Evolutionary conservation across 2,797 vertebrate species (phyloP), one percentile per base, ranked within the genome.

Genomic region (Sebastes matsubarae): DNA sequence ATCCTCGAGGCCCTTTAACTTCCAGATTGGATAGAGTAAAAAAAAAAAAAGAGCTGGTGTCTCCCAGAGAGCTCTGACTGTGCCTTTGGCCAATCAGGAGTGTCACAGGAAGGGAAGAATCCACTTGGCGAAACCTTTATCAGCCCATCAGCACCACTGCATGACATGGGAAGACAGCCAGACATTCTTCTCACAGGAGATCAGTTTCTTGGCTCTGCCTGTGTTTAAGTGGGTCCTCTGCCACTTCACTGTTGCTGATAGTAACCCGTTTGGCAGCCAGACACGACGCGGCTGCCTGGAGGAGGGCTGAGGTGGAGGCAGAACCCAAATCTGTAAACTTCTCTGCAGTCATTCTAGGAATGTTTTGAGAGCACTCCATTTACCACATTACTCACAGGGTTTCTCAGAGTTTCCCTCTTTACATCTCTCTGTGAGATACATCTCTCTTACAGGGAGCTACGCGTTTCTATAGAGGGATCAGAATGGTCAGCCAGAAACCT

Each of bases 141-240:
- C 93, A 90, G 89, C 77, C 90, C 88, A 93, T 94, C 94, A 94
- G 88, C 88, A 83, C 77, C 77, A 67, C 83, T 87, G 82, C 84
- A 87, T 90, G 90, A 89, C 89, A 84, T 68, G 85, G 90, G 92
- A 93, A 85, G 87, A 88, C 88, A 87, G 88, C 86, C 93, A 94
- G 92, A 90, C 89, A 86, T 89, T 88, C 91, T 88, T 89, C 89
- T 91, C 76, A 66, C 84, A 90, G 84, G 80, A 91, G 87, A 86
- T 88, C 88, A n/a, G 69, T 78, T 87, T 90, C 83, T 93, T 87
- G 87, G 86, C 91, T 90, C 74, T 30, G 83, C 66, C 85, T 87
- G 78, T 85, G 82, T 91, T 90, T 92, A 91, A 93, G 90, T 91
- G 83, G 82, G 66, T 93, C 90, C 88, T 94, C 87, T 87, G 87